phyloP scores from a whole-genome alignment of 2,888 invertebrate species.

The Chloromyia formosa region DNA sequence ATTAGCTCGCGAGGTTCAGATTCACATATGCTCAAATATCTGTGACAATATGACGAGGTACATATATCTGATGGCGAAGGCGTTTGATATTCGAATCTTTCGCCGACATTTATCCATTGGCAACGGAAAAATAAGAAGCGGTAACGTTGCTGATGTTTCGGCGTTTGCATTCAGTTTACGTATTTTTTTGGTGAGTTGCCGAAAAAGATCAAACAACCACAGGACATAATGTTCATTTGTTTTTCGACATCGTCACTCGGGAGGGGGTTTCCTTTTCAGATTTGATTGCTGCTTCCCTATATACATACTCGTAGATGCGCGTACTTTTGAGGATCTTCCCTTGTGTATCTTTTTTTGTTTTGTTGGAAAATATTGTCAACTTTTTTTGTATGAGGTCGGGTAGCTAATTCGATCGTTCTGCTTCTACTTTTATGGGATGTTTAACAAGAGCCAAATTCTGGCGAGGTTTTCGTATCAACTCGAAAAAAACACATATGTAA shows the following conservation, averaged over 20 bases:
- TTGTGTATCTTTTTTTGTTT: background rate
- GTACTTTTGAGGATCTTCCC: background rate
- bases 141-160: too few species aligned
- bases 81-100: constrained; percentile 38
- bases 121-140: background rate
- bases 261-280: constrained; percentile 27
- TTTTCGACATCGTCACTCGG: constrained; percentile 28
- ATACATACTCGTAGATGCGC: too few species aligned
- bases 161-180: background rate
- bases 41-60: constrained; percentile 33
- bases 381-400: too few species aligned
- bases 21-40: constrained; percentile 33
- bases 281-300: background rate
- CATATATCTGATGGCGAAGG: background rate
- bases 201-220: constrained; percentile 39
- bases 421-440: too few species aligned
- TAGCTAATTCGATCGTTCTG: too few species aligned
- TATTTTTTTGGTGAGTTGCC: constrained; percentile 14
- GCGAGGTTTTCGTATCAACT: too few species aligned
- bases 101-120: constrained; percentile 10
- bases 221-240: constrained; percentile 31
- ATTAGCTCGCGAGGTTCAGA: background rate
- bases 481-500: too few species aligned
- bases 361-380: constrained; percentile 31
- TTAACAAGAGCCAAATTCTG: too few species aligned